A percentile compares a stretch with the other conserved stretches of the same genome.
These are phyloP conservation scores for Hemicordylus capensis DNA, from an alignment of 2,113 vertebrate species.

Conservation along the genomic window DNA sequence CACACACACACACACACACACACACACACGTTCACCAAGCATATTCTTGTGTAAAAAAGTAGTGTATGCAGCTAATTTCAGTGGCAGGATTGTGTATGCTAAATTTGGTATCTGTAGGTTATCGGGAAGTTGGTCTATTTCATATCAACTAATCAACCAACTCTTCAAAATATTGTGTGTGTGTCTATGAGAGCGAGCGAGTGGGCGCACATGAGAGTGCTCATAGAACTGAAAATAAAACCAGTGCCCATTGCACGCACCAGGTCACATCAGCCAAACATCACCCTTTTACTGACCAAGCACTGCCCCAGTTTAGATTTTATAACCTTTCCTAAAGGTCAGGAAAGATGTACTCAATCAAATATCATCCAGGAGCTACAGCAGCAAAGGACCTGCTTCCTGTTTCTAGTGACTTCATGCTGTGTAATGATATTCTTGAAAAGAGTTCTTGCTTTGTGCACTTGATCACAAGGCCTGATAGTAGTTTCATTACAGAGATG, in stretches of 20 bases:
- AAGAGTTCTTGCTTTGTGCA: background rate
- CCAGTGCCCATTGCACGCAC: background rate
- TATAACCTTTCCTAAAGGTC: background rate
- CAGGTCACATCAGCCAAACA: background rate
- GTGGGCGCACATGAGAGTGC: no score
- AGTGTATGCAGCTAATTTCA: no score
- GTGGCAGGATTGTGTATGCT: no score
- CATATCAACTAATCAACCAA: no score
- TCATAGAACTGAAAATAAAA: no score
- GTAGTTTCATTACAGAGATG: background rate
- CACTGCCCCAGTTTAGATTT: background rate
- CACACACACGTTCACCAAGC: no score
- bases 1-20: no score
- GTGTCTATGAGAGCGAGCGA: no score
- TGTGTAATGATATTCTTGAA: background rate
- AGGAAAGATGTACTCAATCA: background rate
- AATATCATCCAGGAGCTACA: background rate
- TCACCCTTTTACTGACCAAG: background rate
- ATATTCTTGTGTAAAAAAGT: no score
- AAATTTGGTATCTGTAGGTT: no score
- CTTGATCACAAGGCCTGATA: background rate
- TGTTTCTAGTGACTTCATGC: background rate
- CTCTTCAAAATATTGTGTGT: no score
- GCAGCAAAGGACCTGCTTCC: background rate
- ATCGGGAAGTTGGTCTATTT: no score